Evolutionary conservation across 2,797 vertebrate genomes (phyloP).

Genomic region (Spinus olivaceus): DNA sequence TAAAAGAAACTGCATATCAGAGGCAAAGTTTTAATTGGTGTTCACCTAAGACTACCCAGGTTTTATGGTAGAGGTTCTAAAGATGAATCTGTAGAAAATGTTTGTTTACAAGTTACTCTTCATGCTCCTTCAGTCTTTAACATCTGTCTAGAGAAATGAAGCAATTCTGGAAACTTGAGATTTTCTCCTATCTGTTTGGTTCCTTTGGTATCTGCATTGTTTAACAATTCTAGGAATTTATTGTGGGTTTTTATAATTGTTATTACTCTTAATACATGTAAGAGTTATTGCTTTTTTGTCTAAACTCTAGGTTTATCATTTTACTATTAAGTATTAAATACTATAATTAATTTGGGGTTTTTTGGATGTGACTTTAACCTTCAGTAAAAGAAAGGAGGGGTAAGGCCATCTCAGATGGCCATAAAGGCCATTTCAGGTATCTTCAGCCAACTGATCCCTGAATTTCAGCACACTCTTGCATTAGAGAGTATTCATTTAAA

Average conservation of each 20-base stretch:
- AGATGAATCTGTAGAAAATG: not conserved
- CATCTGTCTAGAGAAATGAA: not conserved
- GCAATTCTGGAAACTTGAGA: not conserved
- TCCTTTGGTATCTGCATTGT: not conserved
- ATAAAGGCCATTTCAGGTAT: not conserved
- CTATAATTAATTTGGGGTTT: no score
- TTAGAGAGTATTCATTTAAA: not conserved
- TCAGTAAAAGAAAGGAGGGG: not conserved
- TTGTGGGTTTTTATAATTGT: not conserved
- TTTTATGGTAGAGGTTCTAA: conserved; percentile 12
- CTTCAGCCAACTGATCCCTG: not conserved
- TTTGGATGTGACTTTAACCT: not conserved
- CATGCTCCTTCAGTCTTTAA: not conserved
- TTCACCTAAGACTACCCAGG: conserved; percentile 23
- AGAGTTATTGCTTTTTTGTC: not conserved
- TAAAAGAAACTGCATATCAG: not conserved
- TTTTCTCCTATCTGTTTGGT: not conserved
- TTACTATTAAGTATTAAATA: not conserved
- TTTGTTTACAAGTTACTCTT: not conserved
- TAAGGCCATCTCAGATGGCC: not conserved
- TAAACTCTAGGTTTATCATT: not conserved
- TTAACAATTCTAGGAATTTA: not conserved
- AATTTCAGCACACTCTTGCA: not conserved
- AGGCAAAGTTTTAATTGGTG: not conserved
- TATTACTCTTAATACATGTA: not conserved